A percentile compares a stretch with the other conserved stretches of the same genome.
phyloP scores from a whole-genome alignment of 2,797 vertebrate genomes.

The Hephaestus fuliginosus region DNA sequence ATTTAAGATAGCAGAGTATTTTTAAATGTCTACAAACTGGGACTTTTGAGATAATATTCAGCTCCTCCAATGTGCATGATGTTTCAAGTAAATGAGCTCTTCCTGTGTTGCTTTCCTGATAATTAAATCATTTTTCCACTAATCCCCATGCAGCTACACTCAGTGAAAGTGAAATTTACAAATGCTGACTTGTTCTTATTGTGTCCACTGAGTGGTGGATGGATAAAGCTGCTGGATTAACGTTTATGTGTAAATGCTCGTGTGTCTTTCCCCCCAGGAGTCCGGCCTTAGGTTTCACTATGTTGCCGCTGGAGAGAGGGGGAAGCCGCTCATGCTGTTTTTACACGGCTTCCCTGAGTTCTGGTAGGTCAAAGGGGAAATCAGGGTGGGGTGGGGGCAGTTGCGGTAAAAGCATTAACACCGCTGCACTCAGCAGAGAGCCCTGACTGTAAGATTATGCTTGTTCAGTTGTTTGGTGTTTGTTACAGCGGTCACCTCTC shows the following conservation, averaged over 20 bases:
- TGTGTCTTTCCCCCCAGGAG: conserved; percentile 85
- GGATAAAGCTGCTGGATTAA: not conserved
- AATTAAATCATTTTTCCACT: not conserved
- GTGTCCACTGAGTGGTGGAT: conserved; percentile 19
- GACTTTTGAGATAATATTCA: not conserved
- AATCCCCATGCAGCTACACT: not conserved
- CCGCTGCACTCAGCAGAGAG: not conserved
- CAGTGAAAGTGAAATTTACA: not conserved
- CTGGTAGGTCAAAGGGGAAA: conserved; percentile 90
- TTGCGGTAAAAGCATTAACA: not conserved
- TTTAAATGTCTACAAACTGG: not conserved
- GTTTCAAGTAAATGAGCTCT: not conserved
- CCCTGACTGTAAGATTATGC: not conserved
- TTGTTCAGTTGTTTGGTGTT: conserved; percentile 14
- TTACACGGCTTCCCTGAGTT: conserved; percentile 99
- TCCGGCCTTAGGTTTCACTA: conserved; percentile 98
- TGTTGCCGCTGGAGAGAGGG: conserved; percentile 96
- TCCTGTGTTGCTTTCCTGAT: not conserved
- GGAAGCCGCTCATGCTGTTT: conserved; percentile 97
- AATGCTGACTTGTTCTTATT: conserved; percentile 9
- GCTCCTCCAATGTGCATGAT: not conserved
- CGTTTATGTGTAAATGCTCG: conserved; percentile 2
- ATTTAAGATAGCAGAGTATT: not conserved
- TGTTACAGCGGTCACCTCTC: conserved; percentile 6
- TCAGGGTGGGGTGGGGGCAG: too few species aligned